A percentile compares a stretch with the other conserved stretches of the same genome.
phyloP scores from a whole-genome alignment of 2,113 vertebrate genomes.

The Corythoichthys haematopterus region DNA sequence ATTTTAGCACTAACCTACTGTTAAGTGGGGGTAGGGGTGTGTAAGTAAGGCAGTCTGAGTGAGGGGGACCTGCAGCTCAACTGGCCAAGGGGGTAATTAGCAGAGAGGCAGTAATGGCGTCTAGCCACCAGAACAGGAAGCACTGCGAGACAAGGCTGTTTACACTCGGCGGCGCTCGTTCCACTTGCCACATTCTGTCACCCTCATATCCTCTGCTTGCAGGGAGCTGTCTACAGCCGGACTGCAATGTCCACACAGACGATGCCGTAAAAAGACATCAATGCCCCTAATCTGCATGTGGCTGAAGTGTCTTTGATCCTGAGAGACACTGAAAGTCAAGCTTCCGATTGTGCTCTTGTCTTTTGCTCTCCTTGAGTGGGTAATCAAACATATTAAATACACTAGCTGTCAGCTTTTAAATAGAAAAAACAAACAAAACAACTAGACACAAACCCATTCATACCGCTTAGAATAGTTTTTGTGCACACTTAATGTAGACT shows the following conservation, averaged over 20 bases:
- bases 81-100: conserved; percentile 53
- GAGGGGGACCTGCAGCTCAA: conserved; percentile 25
- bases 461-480: background rate
- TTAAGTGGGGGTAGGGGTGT: conserved; percentile 31
- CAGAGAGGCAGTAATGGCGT: conserved; percentile 60
- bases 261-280: conserved; percentile 54
- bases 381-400: background rate
- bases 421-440: conserved; percentile 11
- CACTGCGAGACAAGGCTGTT: conserved; percentile 42
- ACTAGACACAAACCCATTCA: background rate
- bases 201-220: conserved; percentile 46
- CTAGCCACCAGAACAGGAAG: conserved; percentile 62
- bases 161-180: conserved; percentile 30
- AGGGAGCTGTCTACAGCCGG: conserved; percentile 32
- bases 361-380: conserved; percentile 26
- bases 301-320: conserved; percentile 49
- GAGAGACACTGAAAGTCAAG: conserved; percentile 25
- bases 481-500: no score
- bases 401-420: conserved; percentile 12
- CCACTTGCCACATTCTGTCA: conserved; percentile 49
- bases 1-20: conserved; percentile 50
- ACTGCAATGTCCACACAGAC: conserved; percentile 57
- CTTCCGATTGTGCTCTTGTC: conserved; percentile 38
- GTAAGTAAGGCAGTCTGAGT: conserved; percentile 12
- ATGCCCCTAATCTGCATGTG: conserved; percentile 36